Percentiles rank a stretch among this genome's conserved stretches.
Evolutionary conservation across 2,113 vertebrate genomes (phyloP).

Genomic region (Argyrosomus japonicus): DNA sequence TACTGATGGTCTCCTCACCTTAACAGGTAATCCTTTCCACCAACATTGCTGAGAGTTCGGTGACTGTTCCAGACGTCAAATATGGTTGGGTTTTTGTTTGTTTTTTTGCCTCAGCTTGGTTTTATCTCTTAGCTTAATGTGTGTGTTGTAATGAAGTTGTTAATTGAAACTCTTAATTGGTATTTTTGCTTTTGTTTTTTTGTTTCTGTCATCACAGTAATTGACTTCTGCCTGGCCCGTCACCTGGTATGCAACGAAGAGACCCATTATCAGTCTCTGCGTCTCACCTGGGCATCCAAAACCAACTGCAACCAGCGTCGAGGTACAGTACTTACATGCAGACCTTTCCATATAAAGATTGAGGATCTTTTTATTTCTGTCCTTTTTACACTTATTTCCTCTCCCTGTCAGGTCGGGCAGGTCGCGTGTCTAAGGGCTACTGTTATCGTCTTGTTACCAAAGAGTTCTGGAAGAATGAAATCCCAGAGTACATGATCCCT

Average conservation of each 20-base stretch:
- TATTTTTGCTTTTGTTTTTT: neutral
- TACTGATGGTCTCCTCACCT: neutral
- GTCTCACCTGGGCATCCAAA: constrained; percentile 93
- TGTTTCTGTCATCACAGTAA: constrained; percentile 83
- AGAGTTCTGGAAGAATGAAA: constrained; percentile 88
- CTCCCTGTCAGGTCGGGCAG: constrained; percentile 87
- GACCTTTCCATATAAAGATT: neutral
- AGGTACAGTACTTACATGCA: constrained; percentile 80
- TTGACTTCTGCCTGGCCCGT: constrained; percentile 94
- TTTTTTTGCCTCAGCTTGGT: neutral
- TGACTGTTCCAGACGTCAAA: constrained; percentile 95
- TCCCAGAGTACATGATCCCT: constrained; percentile 88
- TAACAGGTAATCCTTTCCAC: constrained; percentile 94
- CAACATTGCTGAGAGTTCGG: constrained; percentile 95
- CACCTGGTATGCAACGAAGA: constrained; percentile 90
- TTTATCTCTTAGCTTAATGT: neutral
- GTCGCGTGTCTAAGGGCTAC: constrained; percentile 92
- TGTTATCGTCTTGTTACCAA: constrained; percentile 91
- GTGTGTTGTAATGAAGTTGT: neutral
- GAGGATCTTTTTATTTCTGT: neutral
- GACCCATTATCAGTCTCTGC: constrained; percentile 91
- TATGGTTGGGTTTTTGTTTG: constrained; percentile 84
- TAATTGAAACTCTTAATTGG: neutral
- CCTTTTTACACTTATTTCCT: neutral
- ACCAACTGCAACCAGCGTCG: constrained; percentile 92